These are phyloP conservation scores for Frieseomelitta varia DNA, from an alignment of 1,140 invertebrate species.

Conservation along the genomic window DNA sequence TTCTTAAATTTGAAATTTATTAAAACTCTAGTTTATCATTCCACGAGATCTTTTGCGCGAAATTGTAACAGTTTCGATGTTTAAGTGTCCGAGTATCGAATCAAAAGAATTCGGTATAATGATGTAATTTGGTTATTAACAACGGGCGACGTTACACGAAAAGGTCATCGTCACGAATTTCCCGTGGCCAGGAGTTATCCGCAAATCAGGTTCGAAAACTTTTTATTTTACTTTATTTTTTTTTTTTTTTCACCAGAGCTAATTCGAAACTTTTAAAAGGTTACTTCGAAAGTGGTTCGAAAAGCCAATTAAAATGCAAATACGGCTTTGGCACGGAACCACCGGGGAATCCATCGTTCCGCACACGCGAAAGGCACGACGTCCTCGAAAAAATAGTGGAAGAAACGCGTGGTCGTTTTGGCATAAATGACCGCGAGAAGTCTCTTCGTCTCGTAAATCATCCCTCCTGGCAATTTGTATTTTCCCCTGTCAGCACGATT, in stretches of 20 bases:
- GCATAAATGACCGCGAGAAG: no score
- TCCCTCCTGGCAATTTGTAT: background rate
- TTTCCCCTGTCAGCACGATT: background rate
- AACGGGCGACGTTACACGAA: background rate
- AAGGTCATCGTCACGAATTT: background rate
- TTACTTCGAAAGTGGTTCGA: constrained; percentile 11
- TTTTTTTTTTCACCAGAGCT: background rate
- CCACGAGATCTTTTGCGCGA: no score
- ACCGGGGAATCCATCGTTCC: background rate
- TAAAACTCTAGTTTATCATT: no score
- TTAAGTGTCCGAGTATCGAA: no score
- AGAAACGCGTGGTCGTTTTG: background rate
- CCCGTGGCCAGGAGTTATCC: background rate
- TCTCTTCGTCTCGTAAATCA: background rate
- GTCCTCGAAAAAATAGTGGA: background rate
- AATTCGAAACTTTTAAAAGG: constrained; percentile 30
- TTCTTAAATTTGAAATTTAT: no score
- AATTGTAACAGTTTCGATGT: no score
- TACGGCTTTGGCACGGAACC: background rate
- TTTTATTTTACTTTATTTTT: no score
- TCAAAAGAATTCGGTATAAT: no score
- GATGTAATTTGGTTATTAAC: background rate
- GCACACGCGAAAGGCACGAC: background rate
- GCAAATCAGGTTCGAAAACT: background rate
- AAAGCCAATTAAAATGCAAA: constrained; percentile 34